Evolutionary conservation across 2,888 invertebrate genomes (phyloP).

Genomic region (Crematogaster levior): DNA sequence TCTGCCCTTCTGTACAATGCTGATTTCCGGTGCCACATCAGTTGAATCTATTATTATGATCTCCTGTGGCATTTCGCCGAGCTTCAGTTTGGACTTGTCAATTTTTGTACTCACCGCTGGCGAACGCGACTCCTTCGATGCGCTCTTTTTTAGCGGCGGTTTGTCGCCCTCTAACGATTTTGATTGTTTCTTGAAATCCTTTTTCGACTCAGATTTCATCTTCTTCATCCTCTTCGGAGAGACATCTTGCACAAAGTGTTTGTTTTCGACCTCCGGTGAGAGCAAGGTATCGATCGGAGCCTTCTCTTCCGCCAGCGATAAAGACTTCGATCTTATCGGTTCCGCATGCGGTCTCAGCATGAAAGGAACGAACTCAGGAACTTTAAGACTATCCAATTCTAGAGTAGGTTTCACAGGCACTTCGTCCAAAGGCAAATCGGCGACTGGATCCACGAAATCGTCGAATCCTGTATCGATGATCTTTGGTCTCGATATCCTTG

Average conservation of each 20-base stretch:
- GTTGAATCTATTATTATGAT: conserved; percentile 85
- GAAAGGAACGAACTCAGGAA: conserved; percentile 84
- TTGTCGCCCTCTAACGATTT: conserved; percentile 84
- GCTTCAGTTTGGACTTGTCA: conserved; percentile 83
- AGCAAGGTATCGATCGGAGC: conserved; percentile 84
- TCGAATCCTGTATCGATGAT: conserved; percentile 84
- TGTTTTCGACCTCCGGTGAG: conserved; percentile 83
- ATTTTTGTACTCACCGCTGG: conserved; percentile 81
- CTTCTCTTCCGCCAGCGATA: conserved; percentile 84
- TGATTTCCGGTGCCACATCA: conserved; percentile 82
- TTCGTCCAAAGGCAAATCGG: conserved; percentile 84
- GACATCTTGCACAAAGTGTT: conserved; percentile 82
- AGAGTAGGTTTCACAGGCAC: conserved; percentile 83
- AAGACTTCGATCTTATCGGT: conserved; percentile 82
- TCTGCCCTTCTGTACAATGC: conserved; percentile 84
- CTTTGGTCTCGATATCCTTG: conserved; percentile 79
- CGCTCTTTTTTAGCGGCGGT: conserved; percentile 81
- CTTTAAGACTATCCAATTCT: conserved; percentile 83
- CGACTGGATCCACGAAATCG: conserved; percentile 85
- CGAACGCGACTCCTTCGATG: conserved; percentile 80
- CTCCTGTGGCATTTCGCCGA: conserved; percentile 84
- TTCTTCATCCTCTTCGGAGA: conserved; percentile 82
- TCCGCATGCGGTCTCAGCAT: conserved; percentile 83
- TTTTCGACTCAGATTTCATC: conserved; percentile 80
- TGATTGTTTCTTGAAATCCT: conserved; percentile 84